phyloP scores from a whole-genome alignment of 2,888 invertebrate genomes.

The Acronicta leporina region DNA sequence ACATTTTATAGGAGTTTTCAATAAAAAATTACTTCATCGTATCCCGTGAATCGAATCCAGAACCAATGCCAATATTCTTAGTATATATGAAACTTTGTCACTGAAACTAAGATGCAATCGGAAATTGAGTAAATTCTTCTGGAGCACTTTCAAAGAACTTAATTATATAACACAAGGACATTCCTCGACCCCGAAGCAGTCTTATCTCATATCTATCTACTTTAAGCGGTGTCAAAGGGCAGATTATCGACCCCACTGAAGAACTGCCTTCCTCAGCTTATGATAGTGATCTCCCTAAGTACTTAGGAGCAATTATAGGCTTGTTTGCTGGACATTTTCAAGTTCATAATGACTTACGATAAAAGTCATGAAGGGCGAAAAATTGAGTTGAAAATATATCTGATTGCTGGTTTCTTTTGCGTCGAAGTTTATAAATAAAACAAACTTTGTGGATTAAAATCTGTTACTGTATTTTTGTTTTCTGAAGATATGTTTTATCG shows the following conservation, averaged over 20 bases:
- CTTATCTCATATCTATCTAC: conserved; percentile 22
- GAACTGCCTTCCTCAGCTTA: conserved; percentile 23
- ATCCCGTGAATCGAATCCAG: too few relatives aligned
- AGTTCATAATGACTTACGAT: conserved; percentile 20
- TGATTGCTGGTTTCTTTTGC: conserved; percentile 22
- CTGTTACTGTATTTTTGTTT: conserved; percentile 11
- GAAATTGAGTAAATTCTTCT: background rate
- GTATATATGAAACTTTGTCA: too few relatives aligned
- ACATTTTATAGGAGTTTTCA: too few relatives aligned
- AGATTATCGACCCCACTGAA: conserved; percentile 21
- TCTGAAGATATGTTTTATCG: background rate
- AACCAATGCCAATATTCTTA: too few relatives aligned
- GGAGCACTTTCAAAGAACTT: background rate
- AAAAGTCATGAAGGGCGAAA: conserved; percentile 3
- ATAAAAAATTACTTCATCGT: too few relatives aligned
- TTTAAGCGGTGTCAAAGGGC: conserved; percentile 15
- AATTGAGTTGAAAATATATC: conserved; percentile 29
- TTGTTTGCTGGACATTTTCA: conserved; percentile 18
- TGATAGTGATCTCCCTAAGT: conserved; percentile 32
- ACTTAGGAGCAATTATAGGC: conserved; percentile 18
- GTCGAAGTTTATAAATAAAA: conserved; percentile 29
- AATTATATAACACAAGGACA: conserved; percentile 1
- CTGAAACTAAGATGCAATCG: background rate
- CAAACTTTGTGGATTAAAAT: conserved; percentile 21
- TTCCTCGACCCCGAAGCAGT: conserved; percentile 8